These are phyloP conservation scores for Leptarthrus brevirostris DNA, from an alignment of 2,888 invertebrate genomes.

Conservation along the genomic window DNA sequence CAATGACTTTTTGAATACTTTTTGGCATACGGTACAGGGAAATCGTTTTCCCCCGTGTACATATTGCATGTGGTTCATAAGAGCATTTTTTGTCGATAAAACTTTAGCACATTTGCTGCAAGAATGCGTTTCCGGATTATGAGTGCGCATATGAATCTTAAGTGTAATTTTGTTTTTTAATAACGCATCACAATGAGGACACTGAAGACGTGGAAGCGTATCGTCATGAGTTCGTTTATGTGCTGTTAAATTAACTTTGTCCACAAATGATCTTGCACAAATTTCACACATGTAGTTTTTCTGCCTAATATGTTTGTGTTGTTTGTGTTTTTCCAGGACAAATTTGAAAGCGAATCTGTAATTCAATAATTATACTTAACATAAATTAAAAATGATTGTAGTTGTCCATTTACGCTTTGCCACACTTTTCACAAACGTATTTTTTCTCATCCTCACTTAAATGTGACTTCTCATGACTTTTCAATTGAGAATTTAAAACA, in stretches of 20 bases:
- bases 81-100: slow-evolving; percentile 55
- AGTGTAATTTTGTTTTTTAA: slow-evolving; percentile 56
- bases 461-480: slow-evolving; percentile 52
- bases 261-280: slow-evolving; percentile 56
- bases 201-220: slow-evolving; percentile 55
- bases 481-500: slow-evolving; percentile 50
- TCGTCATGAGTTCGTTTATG: slow-evolving; percentile 56
- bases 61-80: slow-evolving; percentile 56
- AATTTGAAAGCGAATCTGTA: slow-evolving; percentile 48
- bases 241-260: slow-evolving; percentile 55
- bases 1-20: slow-evolving; percentile 56
- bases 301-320: slow-evolving; percentile 42
- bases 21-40: slow-evolving; percentile 56
- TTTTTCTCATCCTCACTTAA: slow-evolving; percentile 47
- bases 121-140: slow-evolving; percentile 54
- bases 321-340: slow-evolving; percentile 50
- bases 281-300: slow-evolving; percentile 56
- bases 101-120: slow-evolving; percentile 56
- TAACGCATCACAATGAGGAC: slow-evolving; percentile 55
- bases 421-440: slow-evolving; percentile 49
- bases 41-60: slow-evolving; percentile 56
- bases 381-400: too few relatives aligned
- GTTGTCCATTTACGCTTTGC: slow-evolving; percentile 50
- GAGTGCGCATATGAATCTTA: slow-evolving; percentile 55
- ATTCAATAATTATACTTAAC: neutral